A percentile compares a stretch with the other conserved stretches of the same genome.
Evolutionary conservation across 2,888 invertebrate genomes (phyloP).

Genomic region (Pristionchus entomophagus): DNA sequence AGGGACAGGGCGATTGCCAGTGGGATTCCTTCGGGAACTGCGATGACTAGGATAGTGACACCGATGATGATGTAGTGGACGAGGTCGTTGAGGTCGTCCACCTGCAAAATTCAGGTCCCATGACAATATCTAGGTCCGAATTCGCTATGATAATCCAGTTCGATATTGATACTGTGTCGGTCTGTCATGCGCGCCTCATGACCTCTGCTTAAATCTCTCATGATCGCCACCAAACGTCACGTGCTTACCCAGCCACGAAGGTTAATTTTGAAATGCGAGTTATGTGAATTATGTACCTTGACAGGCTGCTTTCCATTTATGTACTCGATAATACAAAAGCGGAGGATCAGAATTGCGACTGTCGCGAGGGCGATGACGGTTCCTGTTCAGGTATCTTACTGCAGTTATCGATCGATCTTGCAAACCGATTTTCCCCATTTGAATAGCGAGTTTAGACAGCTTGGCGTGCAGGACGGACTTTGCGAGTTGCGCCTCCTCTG

Average conservation of each 20-base stretch:
- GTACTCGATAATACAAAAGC: slow-evolving; percentile 93
- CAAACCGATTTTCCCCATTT: slow-evolving; percentile 75
- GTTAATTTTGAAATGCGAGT: too few species aligned
- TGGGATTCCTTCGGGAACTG: slow-evolving; percentile 98
- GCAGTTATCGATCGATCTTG: too few species aligned
- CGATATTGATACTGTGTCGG: too few species aligned
- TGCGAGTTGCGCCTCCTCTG: slow-evolving; percentile 50
- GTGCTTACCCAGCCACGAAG: too few species aligned
- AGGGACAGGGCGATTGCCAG: slow-evolving; percentile 96
- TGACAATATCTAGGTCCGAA: too few species aligned
- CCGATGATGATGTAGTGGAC: slow-evolving; percentile 98
- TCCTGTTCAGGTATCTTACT: slow-evolving; percentile 78
- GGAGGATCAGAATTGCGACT: slow-evolving; percentile 93
- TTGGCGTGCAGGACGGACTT: slow-evolving; percentile 75
- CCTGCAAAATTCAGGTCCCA: slow-evolving; percentile 47
- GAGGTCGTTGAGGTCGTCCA: slow-evolving; percentile 84
- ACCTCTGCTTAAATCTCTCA: too few species aligned
- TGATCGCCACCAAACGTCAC: too few species aligned
- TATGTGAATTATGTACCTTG: slow-evolving; percentile 48
- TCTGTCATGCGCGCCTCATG: too few species aligned
- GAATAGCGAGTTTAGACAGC: slow-evolving; percentile 74
- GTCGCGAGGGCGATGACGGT: slow-evolving; percentile 97
- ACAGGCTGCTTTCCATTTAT: slow-evolving; percentile 64
- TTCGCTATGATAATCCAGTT: too few species aligned
- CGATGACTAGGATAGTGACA: slow-evolving; percentile 98